Percentiles rank a stretch among this genome's conserved stretches.
These are phyloP conservation scores for Megastigmus dorsalis DNA, from an alignment of 2,888 invertebrate species.

Conservation along the genomic window DNA sequence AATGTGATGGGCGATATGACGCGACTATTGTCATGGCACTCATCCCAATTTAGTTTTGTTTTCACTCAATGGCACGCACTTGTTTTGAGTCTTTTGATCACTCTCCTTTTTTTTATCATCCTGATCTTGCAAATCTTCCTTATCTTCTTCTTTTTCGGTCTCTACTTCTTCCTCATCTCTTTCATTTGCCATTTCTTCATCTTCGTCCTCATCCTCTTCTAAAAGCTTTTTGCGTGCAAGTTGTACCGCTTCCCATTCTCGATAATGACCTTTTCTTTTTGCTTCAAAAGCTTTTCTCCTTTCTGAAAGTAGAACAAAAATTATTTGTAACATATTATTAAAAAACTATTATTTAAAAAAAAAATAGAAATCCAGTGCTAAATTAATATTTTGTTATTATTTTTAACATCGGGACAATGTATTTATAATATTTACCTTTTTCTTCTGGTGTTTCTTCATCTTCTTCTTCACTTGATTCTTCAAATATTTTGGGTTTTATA, in stretches of 20 bases:
- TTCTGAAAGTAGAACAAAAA: slow-evolving; percentile 72
- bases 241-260: slow-evolving; percentile 96
- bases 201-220: slow-evolving; percentile 92
- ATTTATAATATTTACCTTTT: slow-evolving; percentile 68
- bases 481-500: slow-evolving; percentile 75
- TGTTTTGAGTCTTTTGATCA: slow-evolving; percentile 62
- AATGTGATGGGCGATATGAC: slow-evolving; percentile 49
- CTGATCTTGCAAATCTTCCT: slow-evolving; percentile 50
- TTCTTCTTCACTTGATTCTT: slow-evolving; percentile 72
- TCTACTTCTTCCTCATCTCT: slow-evolving; percentile 69
- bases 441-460: slow-evolving; percentile 76
- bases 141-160: slow-evolving; percentile 57
- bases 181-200: too few species aligned
- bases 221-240: slow-evolving; percentile 92
- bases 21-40: slow-evolving; percentile 56
- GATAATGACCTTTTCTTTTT: slow-evolving; percentile 97
- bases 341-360: neutral
- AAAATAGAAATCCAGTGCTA: neutral
- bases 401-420: neutral
- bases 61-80: slow-evolving; percentile 72
- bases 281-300: slow-evolving; percentile 89
- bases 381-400: neutral
- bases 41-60: slow-evolving; percentile 63
- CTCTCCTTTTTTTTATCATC: slow-evolving; percentile 56
- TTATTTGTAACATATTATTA: neutral